These are phyloP conservation scores for Conus ventricosus DNA, from an alignment of 1,140 invertebrate species.

Conservation along the genomic window DNA sequence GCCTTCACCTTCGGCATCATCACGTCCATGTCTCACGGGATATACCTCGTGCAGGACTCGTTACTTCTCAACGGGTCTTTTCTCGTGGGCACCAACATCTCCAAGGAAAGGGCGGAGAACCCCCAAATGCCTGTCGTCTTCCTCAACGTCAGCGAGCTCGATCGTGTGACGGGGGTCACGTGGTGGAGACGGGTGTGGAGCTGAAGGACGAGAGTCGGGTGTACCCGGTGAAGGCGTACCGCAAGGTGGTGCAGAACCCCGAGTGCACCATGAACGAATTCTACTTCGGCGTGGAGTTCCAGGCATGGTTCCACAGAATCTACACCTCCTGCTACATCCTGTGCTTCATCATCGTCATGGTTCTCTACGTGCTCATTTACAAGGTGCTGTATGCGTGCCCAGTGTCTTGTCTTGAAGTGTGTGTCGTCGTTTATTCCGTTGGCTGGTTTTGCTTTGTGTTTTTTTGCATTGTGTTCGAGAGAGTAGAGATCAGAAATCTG, in stretches of 20 bases:
- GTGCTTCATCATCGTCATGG: conserved; percentile 42
- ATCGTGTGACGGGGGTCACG: background rate
- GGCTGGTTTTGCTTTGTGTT: no score
- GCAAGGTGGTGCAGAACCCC: background rate
- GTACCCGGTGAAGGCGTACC: background rate
- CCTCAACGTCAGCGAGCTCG: background rate
- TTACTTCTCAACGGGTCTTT: conserved; percentile 12
- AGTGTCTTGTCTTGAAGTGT: background rate
- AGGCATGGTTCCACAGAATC: conserved; percentile 40
- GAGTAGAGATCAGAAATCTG: no score
- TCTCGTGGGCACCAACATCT: conserved; percentile 9
- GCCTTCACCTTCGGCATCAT: conserved; percentile 59
- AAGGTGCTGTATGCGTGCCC: background rate
- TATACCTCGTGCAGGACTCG: conserved; percentile 30
- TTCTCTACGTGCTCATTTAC: conserved; percentile 55
- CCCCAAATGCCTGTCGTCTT: background rate
- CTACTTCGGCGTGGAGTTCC: conserved; percentile 38
- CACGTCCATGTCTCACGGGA: conserved; percentile 53
- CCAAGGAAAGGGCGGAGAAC: background rate
- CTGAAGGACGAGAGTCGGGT: background rate
- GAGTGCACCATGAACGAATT: conserved; percentile 40
- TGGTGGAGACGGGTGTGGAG: background rate
- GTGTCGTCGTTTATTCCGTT: conserved; percentile 11
- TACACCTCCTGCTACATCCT: conserved; percentile 44
- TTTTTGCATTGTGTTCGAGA: no score